Base-by-base conservation (phyloP, 2,113 vertebrate genomes). In the Pavo muticus region DNA sequence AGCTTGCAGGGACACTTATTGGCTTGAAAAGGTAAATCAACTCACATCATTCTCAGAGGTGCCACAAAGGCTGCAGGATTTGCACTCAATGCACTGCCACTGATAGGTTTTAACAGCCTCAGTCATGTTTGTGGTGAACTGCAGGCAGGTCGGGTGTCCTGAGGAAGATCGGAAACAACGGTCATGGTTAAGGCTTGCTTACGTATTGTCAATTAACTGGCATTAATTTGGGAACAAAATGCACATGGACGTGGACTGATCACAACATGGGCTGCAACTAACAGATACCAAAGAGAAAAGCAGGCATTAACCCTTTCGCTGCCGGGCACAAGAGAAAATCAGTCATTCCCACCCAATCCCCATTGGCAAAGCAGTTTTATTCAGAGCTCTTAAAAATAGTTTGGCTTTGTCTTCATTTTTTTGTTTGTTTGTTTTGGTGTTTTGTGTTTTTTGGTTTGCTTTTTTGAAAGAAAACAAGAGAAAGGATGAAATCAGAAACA, bases 21-120 rank as follows among this genome's bases (percentile, higher is more conserved):
- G 63, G 69, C 39, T 40, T 7, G 19, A 79, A 84, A 95, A 97
- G 63, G 79, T 90, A 96, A 93, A 94, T n/a, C 68, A 54, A 98
- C 99, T 97, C 98, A 99, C 99, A 24, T 99, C 99, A 3, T 99
- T 99, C 98, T 99, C 99, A 2, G 99, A 99, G 69, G 99, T 99
- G 90, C 99, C 99, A 79, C 99, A 99, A 92, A 99, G 97, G 97
- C 98, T 99, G 98, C 99, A 99, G 89, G 99, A 99, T 97, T 99
- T 99, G 98, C 99, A 99, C 96, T 99, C 99, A 95, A 99, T 99
- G 97, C 99, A 99, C 96, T 99, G 99, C 99, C 99, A 99, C 97
- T 99, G 99, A 98, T 99, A 99, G 88, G 99, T 99, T 97, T 98
- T 98, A 95, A 99, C 99, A 2, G 99, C 99, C 97, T 98, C 98